Conservation (phyloP, 2,888 invertebrate species). For the Cataglyphis cursor region DNA sequence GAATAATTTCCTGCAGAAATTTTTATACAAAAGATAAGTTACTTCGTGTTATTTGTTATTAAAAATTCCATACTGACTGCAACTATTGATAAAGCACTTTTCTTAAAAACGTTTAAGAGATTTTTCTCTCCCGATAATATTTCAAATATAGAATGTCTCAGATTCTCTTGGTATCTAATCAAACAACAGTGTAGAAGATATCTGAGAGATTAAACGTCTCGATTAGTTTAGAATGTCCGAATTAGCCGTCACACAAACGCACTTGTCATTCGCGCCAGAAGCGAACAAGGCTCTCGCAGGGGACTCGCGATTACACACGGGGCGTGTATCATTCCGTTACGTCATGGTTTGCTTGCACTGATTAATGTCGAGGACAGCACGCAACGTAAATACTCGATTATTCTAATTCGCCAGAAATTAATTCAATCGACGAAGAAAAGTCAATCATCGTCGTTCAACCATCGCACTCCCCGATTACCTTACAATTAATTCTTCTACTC, state of each 20-base stretch:
- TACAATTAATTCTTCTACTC: neutral
- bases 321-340: slow-evolving; percentile 3
- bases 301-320: slow-evolving; percentile 14
- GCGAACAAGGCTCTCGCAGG: slow-evolving; percentile 7
- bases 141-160: neutral
- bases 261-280: slow-evolving; percentile 15
- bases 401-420: slow-evolving; percentile 69
- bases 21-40: neutral
- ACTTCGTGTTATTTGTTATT: neutral
- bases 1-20: neutral
- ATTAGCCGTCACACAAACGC: slow-evolving; percentile 30
- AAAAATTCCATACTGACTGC: neutral
- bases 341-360: slow-evolving; percentile 38
- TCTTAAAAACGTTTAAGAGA: neutral
- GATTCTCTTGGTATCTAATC: neutral
- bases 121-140: neutral
- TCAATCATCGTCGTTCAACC: slow-evolving; percentile 50
- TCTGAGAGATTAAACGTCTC: slow-evolving; percentile 9
- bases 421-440: slow-evolving; percentile 35
- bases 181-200: slow-evolving; percentile 1
- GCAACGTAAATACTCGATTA: slow-evolving; percentile 69
- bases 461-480: neutral
- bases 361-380: slow-evolving; percentile 37
- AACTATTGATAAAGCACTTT: neutral
- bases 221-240: slow-evolving; percentile 11